Conservation (phyloP, 1,140 invertebrate species). For the Drosophila mauritiana region DNA sequence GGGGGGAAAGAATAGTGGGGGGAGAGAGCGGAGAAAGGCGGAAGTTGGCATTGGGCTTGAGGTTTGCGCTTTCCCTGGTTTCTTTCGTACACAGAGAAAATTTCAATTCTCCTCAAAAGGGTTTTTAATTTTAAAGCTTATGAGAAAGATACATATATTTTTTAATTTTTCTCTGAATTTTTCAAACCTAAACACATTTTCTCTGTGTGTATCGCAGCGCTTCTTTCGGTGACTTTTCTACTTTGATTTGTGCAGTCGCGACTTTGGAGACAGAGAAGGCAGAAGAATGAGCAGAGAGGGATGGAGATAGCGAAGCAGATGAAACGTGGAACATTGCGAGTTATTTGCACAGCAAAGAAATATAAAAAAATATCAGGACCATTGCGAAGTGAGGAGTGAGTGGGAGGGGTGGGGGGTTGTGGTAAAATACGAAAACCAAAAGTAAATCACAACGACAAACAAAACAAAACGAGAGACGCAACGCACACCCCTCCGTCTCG, state of each 20-base stretch:
- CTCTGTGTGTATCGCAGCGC: not conserved
- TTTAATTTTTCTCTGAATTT: too few relatives aligned
- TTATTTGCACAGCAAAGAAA: constrained; percentile 72
- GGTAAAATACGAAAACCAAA: constrained; percentile 45
- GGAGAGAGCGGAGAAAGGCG: not conserved
- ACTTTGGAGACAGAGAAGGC: constrained; percentile 28
- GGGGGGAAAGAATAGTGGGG: constrained; percentile 1
- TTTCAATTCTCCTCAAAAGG: too few relatives aligned
- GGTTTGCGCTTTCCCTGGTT: constrained; percentile 5
- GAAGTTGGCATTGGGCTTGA: constrained; percentile 14
- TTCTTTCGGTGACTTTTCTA: constrained; percentile 25
- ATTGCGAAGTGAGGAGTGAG: not conserved
- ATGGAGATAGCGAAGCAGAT: constrained; percentile 16
- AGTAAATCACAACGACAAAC: constrained; percentile 80
- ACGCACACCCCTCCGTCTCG: constrained; percentile 13
- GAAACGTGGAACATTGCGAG: constrained; percentile 46
- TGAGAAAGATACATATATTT: too few relatives aligned
- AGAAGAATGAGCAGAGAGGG: not conserved
- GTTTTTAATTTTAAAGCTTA: too few relatives aligned
- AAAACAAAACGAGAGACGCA: constrained; percentile 75
- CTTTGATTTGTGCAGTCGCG: constrained; percentile 48
- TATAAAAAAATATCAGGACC: constrained; percentile 6
- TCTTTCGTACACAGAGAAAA: not conserved
- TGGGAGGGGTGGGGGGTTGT: too few relatives aligned
- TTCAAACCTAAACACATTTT: not conserved